Evolutionary conservation across 2,797 vertebrate species (phyloP), one percentile per base, ranked within the genome.

Genomic region (Ptychadena robeensis): DNA sequence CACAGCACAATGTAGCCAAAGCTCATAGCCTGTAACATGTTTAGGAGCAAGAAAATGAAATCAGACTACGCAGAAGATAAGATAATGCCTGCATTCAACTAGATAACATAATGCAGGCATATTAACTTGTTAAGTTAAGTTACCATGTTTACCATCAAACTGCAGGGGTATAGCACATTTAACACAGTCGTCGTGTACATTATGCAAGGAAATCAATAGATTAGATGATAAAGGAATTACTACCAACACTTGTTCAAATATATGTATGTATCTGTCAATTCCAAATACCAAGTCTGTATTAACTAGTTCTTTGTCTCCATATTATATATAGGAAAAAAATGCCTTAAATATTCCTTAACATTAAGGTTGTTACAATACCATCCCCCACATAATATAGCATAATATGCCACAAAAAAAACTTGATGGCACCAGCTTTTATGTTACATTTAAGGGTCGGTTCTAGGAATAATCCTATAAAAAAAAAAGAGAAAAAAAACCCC

Each of bases 11-110:
- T 25, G 14, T 6, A 80, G 69, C 57, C 25, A 35, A 72, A 48
- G 79, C 79, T 64, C 18, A 18, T 75, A 25, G 7, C 22, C 53
- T 40, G 9, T 53, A 44, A 38, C 27, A 80, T 65, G 9, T 14
- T 40, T 35, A 22, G 27, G 10, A 0, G 4, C 18, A 37, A 66
- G 38, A 44, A n/a, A 11, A 9, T n/a, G n/a, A n/a, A n/a, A n/a
- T 18, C 22, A 22, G 15, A 2, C 25, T 61, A 4, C 27, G 9
- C 9, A 28, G 1, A 61, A 25, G 27, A 3, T 25, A 25, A n/a
- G 10, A 61, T 27, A 25, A 61, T 61, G 10, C 59, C 18, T 25
- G 28, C 25, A 61, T 61, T 12, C 25, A 61, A 25, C 57, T 25
- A 27, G 2, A 61, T 61, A 48, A 25, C 3, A 61, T 11, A 57